Evolutionary conservation across 2,113 vertebrate species (phyloP), one percentile per base, ranked within the genome.

Genomic region (Jacana jacana): DNA sequence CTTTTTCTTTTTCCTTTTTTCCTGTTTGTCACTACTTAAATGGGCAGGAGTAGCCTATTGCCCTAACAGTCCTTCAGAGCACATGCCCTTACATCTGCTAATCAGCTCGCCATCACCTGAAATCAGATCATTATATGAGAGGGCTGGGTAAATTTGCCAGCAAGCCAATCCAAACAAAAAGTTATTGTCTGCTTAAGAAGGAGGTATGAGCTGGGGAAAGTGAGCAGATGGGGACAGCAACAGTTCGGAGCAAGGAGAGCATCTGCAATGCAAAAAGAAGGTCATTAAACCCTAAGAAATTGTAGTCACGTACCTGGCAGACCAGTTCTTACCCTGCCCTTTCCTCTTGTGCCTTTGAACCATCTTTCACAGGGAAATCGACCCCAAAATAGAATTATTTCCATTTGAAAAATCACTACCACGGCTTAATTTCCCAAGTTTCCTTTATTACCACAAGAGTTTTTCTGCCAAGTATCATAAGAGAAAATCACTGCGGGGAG

Each of bases 61-160:
- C 27, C 22, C 13, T 78, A 49, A 78, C 24, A 24, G 33, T 72
- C 70, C 28, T 64, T 61, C 48, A 76, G 23, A 79, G 23, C 54
- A 78, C 82, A 69, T 55, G 18, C 39, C 40, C 46, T 86, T 51
- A 49, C 35, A 79, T 22, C 57, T 70, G 10, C 40, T 70, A 75
- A 79, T 66, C 51, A 75, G 22, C 19, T 92, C 64, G 63, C 20
- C 51, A 40, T 54, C 72, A 83, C 77, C 55, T 91, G 91, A 90
- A 92, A 88, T 66, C 64, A 91, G 80, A 77, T 75, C 19, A 46
- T 37, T 63, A 42, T 39, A 75, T 42, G 46, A 6, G 25, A 90
- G 28, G 86, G 46, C 80, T 94, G 72, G 83, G 69, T 71, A 78
- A 91, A 95, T 88, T 92, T 93, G 57, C 55, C 52, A 81, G 39